Evolutionary conservation across 2,797 vertebrate genomes (phyloP), one percentile per base, ranked within the genome.

Genomic region (Furcifer pardalis): DNA sequence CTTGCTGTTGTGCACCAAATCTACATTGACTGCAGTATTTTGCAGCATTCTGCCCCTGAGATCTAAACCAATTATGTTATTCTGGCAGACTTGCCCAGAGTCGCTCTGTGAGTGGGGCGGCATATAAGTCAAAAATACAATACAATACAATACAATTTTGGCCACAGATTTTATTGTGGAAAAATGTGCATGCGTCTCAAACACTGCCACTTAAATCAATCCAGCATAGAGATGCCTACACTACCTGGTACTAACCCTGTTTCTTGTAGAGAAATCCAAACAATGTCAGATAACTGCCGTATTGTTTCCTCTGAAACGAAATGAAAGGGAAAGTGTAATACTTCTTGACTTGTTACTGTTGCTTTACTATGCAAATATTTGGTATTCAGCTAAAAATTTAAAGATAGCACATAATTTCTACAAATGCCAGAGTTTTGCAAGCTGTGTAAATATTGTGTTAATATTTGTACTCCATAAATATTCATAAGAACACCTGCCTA

Each of bases 401-500:
- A 86, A 72, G 21, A 27, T 21, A 59, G 32, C 25, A 71, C 23
- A 59, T 75, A 44, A 79, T 56, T 80, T 74, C 77, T 32, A 27
- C 69, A 75, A 86, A 82, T 44, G 46, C 30, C 25, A 77, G 37
- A 44, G 40, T 49, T 63, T 37, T 37, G 56, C 52, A 84, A 21
- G 35, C 56, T 30, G 72, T 60, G 80, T 44, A 13, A 19, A 49
- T 83, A 13, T 7, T 85, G 3, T 21, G 1, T 23, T 42, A 69
- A 27, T 21, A 52, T 85, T 86, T 79, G 4, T 0, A 1, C 23
- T 3, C 1, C 59, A 27, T 77, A 27, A 91, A 65, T 86, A 79
- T 75, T 88, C 42, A 75, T 79, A 49, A 83, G 2, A 79, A 65
- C 7, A 84, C 69, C 7, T 82, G 9, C 8, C 77, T 84, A 56